Percentiles rank a stretch among this genome's conserved stretches.
phyloP scores from a whole-genome alignment of 2,797 vertebrate genomes.

The Manis crassicaudata region DNA sequence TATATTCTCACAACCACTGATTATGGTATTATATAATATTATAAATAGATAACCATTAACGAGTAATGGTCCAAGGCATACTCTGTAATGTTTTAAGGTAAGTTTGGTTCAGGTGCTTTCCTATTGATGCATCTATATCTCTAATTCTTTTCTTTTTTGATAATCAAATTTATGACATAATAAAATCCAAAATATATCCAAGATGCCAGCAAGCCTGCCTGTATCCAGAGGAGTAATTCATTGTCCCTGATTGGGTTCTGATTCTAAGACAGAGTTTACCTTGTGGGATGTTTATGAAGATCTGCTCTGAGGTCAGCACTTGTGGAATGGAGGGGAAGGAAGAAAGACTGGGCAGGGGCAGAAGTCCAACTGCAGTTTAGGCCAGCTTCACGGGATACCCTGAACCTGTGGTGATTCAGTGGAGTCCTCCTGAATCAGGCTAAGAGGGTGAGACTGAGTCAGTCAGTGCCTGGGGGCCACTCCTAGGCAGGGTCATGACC shows the following conservation, averaged over 20 bases:
- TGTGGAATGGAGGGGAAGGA: background rate
- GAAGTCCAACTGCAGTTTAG: background rate
- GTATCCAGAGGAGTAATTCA: background rate
- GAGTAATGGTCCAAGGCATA: background rate
- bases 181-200: background rate
- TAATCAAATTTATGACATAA: background rate
- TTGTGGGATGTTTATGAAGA: background rate
- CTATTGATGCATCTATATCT: background rate
- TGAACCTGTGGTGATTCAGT: background rate
- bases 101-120: background rate
- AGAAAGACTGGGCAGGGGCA: background rate
- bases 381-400: background rate
- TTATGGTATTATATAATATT: constrained; percentile 5
- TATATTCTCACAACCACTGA: background rate
- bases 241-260: background rate
- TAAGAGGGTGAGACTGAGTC: background rate
- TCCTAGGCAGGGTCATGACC: background rate
- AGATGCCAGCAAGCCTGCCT: background rate
- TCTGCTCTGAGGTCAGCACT: background rate
- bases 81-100: background rate
- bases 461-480: background rate
- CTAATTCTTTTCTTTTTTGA: background rate
- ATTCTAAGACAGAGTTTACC: background rate
- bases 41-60: background rate
- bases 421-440: background rate